A percentile compares a stretch with the other conserved stretches of the same genome.
These are phyloP conservation scores for Podarcis siculus DNA, from an alignment of 2,797 vertebrate genomes.

Conservation along the genomic window DNA sequence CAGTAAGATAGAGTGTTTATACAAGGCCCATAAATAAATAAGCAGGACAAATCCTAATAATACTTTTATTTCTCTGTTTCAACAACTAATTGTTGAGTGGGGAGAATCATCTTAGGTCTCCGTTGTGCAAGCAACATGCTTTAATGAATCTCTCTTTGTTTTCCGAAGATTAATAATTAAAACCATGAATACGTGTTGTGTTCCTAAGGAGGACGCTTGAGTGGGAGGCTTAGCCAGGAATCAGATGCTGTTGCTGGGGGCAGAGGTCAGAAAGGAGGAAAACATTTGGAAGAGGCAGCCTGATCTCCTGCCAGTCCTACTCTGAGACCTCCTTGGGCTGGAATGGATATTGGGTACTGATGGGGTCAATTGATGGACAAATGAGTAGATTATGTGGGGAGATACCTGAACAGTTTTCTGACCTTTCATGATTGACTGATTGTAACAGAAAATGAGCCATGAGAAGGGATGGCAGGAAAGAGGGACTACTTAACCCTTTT, in stretches of 20 bases:
- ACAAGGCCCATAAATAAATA: slow-evolving; percentile 26
- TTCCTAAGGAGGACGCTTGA: background rate
- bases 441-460: background rate
- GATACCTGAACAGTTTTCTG: no score
- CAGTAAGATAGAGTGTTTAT: background rate
- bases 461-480: background rate
- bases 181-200: background rate
- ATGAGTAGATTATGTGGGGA: background rate
- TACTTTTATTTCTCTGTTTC: slow-evolving; percentile 35
- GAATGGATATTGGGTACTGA: background rate
- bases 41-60: slow-evolving; percentile 31
- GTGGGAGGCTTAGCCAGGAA: background rate
- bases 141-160: slow-evolving; percentile 38
- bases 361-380: background rate
- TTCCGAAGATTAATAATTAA: slow-evolving; percentile 34
- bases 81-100: slow-evolving; percentile 17
- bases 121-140: background rate
- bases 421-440: background rate
- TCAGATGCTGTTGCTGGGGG: background rate
- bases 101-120: background rate
- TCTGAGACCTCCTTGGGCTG: no score
- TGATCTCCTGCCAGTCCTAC: background rate
- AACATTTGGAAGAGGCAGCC: background rate
- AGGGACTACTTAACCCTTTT: background rate
- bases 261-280: background rate